A percentile compares a stretch with the other conserved stretches of the same genome.
Conservation (phyloP, 1,140 invertebrate genomes). For the Oreohelix idahoensis region DNA sequence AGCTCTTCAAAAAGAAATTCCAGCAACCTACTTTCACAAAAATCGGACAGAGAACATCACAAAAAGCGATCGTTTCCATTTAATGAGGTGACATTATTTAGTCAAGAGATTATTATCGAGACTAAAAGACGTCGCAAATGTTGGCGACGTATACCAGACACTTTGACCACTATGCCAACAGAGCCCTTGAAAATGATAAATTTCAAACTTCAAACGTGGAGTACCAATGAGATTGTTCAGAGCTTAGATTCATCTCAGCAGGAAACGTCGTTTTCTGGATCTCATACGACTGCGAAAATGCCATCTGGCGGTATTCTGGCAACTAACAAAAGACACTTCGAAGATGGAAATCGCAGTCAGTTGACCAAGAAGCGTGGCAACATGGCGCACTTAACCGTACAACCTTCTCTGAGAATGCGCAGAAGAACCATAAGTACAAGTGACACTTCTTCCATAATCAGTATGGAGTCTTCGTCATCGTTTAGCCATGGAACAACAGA, state of each 20-base stretch:
- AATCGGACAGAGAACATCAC: not conserved
- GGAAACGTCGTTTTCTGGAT: not conserved
- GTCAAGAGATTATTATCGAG: not conserved
- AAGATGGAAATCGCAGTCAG: not conserved
- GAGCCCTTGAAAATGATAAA: not conserved
- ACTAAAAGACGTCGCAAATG: not conserved
- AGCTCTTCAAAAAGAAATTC: not conserved
- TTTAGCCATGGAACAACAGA: not conserved
- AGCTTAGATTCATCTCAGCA: not conserved
- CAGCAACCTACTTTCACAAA: not conserved
- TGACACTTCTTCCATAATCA: not conserved
- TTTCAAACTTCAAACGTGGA: not conserved
- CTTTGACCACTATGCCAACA: not conserved
- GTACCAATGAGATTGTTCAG: not conserved
- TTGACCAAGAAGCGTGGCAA: not conserved
- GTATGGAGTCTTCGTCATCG: not conserved
- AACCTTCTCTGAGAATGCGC: not conserved
- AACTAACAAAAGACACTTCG: not conserved
- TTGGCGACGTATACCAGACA: not conserved
- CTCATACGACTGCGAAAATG: not conserved
- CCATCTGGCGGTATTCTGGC: not conserved
- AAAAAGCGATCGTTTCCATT: not conserved
- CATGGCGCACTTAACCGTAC: not conserved
- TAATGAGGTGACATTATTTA: not conserved
- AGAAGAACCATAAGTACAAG: not conserved